Conservation (phyloP, 2,888 invertebrate species). For the Pristionchus entomophagus region DNA sequence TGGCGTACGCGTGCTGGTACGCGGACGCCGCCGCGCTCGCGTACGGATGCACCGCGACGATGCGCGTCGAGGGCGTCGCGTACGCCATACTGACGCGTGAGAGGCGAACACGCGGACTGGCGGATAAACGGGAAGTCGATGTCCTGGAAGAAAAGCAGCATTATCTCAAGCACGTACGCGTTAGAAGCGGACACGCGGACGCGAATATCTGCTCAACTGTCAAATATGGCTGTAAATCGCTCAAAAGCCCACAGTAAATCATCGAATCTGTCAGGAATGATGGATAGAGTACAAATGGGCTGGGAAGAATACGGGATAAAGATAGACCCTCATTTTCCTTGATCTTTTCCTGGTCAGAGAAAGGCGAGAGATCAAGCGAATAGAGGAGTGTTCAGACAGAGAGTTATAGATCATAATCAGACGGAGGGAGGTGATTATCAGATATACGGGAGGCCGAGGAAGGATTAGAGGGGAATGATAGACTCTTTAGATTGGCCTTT, state of each 20-base stretch:
- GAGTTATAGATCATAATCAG: too few relatives aligned
- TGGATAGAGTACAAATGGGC: neutral
- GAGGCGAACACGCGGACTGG: too few relatives aligned
- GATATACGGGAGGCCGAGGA: too few relatives aligned
- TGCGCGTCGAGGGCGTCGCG: constrained; percentile 26
- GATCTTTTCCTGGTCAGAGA: neutral
- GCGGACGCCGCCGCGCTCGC: neutral
- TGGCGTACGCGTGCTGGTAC: neutral
- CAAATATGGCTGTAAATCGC: neutral
- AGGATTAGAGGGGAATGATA: too few relatives aligned
- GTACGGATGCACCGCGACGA: constrained; percentile 28
- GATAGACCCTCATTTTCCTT: neutral
- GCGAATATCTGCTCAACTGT: neutral
- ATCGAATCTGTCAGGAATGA: neutral
- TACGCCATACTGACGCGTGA: constrained; percentile 7
- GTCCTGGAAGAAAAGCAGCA: too few relatives aligned
- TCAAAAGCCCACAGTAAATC: neutral
- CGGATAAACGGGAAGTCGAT: too few relatives aligned
- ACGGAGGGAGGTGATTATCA: neutral
- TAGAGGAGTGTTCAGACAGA: too few relatives aligned
- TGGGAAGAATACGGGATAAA: neutral
- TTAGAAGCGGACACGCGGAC: neutral
- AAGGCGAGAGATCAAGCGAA: neutral
- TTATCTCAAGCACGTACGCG: too few relatives aligned
- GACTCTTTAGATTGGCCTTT: too few relatives aligned